Evolutionary conservation across 2,797 vertebrate genomes (phyloP).

Genomic region (Fistularia tabacaria): DNA sequence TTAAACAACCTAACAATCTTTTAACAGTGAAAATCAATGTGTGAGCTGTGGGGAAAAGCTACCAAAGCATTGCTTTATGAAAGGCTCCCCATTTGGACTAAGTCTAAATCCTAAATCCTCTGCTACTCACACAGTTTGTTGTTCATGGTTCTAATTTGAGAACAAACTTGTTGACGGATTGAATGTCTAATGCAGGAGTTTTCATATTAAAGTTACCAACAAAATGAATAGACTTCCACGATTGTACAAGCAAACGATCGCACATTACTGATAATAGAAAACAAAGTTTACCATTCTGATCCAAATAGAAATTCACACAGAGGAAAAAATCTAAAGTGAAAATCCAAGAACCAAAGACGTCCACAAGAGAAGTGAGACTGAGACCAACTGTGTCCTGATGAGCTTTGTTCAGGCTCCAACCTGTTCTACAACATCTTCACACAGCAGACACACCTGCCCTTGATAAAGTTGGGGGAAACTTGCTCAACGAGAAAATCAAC

Average conservation of each 20-base stretch:
- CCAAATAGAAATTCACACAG: constrained; percentile 13
- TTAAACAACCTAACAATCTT: no score
- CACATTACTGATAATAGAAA: constrained; percentile 6
- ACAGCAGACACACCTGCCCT: constrained; percentile 46
- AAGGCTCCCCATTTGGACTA: no score
- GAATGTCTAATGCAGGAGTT: no score
- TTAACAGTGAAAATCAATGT: no score
- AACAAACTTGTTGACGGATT: neutral
- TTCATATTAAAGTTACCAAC: no score
- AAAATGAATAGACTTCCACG: no score
- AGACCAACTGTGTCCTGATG: constrained; percentile 35
- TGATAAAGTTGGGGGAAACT: constrained; percentile 51
- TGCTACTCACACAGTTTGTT: no score
- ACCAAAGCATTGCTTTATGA: no score
- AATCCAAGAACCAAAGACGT: constrained; percentile 4
- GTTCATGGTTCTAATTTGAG: constrained; percentile 21
- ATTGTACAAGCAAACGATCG: neutral
- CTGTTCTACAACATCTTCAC: constrained; percentile 51
- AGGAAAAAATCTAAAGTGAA: constrained; percentile 6
- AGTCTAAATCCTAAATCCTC: no score
- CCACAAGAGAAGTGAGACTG: constrained; percentile 14
- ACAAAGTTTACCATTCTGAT: constrained; percentile 2
- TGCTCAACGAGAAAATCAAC: constrained; percentile 50
- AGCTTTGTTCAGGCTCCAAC: constrained; percentile 58
- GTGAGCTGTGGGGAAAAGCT: no score